These are phyloP conservation scores for Megamerina dolium DNA, from an alignment of 2,888 invertebrate genomes.

Conservation along the genomic window DNA sequence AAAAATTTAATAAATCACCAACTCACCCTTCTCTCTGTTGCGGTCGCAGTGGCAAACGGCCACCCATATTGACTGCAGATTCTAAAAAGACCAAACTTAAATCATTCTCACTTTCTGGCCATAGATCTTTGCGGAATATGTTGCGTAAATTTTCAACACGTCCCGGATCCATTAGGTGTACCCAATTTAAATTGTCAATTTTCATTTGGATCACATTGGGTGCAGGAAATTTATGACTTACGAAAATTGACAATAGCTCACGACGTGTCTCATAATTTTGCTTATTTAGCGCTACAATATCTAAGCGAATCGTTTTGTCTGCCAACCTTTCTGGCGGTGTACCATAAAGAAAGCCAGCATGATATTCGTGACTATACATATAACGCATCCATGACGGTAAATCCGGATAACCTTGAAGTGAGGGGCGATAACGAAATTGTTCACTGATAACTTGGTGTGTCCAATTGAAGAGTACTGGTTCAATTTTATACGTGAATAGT, in stretches of 20 bases:
- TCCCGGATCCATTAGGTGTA: slow-evolving; percentile 72
- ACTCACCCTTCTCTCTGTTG: slow-evolving; percentile 75
- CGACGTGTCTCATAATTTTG: slow-evolving; percentile 71
- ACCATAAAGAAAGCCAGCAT: slow-evolving; percentile 77
- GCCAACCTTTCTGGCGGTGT: slow-evolving; percentile 64
- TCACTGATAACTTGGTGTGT: slow-evolving; percentile 50
- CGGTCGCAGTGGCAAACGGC: slow-evolving; percentile 73
- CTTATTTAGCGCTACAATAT: slow-evolving; percentile 71
- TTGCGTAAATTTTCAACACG: slow-evolving; percentile 69
- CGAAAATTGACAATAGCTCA: slow-evolving; percentile 57
- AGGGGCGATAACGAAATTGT: slow-evolving; percentile 60
- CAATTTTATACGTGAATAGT: slow-evolving; percentile 72
- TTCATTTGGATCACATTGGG: slow-evolving; percentile 77
- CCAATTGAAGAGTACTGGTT: slow-evolving; percentile 76
- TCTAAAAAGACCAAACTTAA: slow-evolving; percentile 77
- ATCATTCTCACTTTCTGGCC: slow-evolving; percentile 70
- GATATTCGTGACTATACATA: slow-evolving; percentile 71
- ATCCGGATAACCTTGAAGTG: slow-evolving; percentile 72
- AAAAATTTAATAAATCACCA: too few species aligned
- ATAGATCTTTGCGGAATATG: slow-evolving; percentile 69
- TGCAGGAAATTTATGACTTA: slow-evolving; percentile 63
- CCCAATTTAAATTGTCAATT: slow-evolving; percentile 83
- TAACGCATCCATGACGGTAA: slow-evolving; percentile 82
- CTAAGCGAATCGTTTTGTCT: slow-evolving; percentile 55
- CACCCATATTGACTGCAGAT: slow-evolving; percentile 79